Evolutionary conservation across 2,113 vertebrate species (phyloP), one percentile per base, ranked within the genome.

Genomic region (Choloepus hoffmanni): DNA sequence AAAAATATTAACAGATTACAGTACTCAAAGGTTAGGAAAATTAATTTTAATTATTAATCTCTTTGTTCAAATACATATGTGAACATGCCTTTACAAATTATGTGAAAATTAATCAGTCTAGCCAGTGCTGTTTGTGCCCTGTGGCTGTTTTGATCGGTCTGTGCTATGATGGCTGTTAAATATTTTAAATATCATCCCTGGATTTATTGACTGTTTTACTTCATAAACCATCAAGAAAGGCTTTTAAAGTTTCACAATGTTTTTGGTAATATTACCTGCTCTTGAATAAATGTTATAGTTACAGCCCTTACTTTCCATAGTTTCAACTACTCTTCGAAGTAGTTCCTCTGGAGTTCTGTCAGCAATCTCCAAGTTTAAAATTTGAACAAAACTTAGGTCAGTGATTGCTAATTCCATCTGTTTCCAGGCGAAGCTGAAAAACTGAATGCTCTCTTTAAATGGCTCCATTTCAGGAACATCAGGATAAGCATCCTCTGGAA

Each of bases 221-320:
- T 88, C 23, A 74, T 43, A 53, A 92, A 36, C 55, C 33, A 74
- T 26, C 43, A 77, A 81, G 58, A 86, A 68, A 48, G 72, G 23
- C 10, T n/a, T 78, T 30, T 36, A 63, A 60, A 30, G 24, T 70
- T 79, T 36, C 76, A 74, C 23, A 65, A 45, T 13, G 18, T 4
- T 74, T 89, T 91, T 62, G 26, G 28, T 63, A 60, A 62, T 33
- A 28, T 18, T 10, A 16, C 18, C n/a, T 73, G 24, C 16, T 70
- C 33, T 70, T 67, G 26, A 43, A 50, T 12, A 30, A 89, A n/a
- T 36, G 19, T 23, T 88, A 65, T 10, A 14, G 55, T 5, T n/a
- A 58, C 6, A 85, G 90, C 53, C 98, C 99, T 99, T 98, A 99
- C 99, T 99, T 95, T 99, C 98, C 99, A 99, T 99, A 63, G 97